Conservation (phyloP, 2,113 vertebrate genomes). For the Leucosticte australis region DNA sequence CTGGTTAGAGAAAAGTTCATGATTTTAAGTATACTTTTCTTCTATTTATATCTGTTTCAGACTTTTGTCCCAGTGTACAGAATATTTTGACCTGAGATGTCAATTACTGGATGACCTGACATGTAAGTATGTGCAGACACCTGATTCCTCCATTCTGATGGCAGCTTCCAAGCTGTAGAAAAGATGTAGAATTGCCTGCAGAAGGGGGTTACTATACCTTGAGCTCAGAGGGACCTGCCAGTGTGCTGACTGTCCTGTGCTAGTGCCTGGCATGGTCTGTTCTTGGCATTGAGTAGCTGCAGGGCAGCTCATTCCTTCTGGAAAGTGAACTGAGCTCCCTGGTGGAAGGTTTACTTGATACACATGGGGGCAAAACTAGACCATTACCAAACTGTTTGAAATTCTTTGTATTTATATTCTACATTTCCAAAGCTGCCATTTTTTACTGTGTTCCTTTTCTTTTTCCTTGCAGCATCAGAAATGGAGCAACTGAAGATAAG, state of each 20-base stretch:
- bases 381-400: background rate
- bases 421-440: background rate
- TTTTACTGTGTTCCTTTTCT: background rate
- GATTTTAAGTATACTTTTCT: background rate
- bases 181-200: background rate
- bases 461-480: slow-evolving; percentile 82
- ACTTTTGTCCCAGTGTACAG: slow-evolving; percentile 94
- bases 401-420: background rate
- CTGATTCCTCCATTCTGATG: background rate
- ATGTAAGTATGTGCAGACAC: slow-evolving; percentile 78
- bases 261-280: background rate
- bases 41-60: slow-evolving; percentile 69
- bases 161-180: background rate
- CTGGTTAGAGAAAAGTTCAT: background rate
- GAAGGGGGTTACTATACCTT: rapidly evolving
- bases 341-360: background rate
- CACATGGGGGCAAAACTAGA: background rate
- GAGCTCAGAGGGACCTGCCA: background rate
- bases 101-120: slow-evolving; percentile 95
- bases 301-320: background rate
- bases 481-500: slow-evolving; percentile 95
- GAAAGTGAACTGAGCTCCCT: background rate
- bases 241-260: background rate
- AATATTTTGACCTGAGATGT: slow-evolving; percentile 97
- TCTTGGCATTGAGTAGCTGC: background rate